phyloP scores from a whole-genome alignment of 2,113 vertebrate genomes.

The Gnathonemus echidnorhynchus region DNA sequence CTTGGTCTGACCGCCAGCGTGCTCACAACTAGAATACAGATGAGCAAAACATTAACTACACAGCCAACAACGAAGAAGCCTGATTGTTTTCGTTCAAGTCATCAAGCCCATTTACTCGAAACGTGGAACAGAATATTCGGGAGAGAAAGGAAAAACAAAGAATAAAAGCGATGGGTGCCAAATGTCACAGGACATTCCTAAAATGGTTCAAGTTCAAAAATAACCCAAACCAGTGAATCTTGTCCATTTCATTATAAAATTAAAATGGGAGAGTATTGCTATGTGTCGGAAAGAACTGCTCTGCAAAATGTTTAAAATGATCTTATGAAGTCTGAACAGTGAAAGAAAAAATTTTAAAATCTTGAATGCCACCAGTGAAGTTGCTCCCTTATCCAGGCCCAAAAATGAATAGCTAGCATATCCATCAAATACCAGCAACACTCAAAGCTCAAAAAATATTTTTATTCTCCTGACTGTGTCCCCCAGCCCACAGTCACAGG shows the following conservation, averaged over 20 bases:
- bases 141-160: not conserved
- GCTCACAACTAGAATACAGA: not conserved
- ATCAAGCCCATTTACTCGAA: not conserved
- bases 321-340: not conserved
- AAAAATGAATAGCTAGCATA: not conserved
- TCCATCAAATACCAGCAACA: not conserved
- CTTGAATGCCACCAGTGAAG: not conserved
- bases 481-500: not conserved
- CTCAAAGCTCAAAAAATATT: not conserved
- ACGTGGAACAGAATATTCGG: not conserved
- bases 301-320: not conserved
- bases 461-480: not conserved
- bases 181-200: not conserved
- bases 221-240: slow-evolving; percentile 33
- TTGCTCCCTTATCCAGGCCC: not conserved
- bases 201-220: not conserved
- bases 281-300: not conserved
- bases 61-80: not conserved
- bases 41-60: not conserved
- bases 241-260: slow-evolving; percentile 20
- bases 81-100: not conserved
- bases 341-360: not conserved
- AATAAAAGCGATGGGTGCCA: not conserved
- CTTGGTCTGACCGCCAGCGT: not conserved
- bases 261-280: not conserved